phyloP scores from a whole-genome alignment of 2,797 vertebrate genomes.

The Sparidentex hasta region DNA sequence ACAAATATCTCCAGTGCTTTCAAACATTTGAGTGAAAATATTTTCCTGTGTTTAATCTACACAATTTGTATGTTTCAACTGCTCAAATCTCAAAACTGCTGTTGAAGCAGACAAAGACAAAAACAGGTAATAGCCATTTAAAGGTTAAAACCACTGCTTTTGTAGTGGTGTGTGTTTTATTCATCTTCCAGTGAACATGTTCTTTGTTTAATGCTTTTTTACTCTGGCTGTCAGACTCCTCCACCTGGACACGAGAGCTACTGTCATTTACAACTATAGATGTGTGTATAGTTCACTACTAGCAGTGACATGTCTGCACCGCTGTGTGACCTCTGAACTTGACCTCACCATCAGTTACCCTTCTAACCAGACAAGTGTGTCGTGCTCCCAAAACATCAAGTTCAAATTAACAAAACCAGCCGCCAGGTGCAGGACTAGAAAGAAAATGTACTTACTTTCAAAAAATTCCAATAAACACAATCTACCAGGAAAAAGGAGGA shows the following conservation, averaged over 20 bases:
- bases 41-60: background rate
- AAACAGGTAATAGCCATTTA: no score
- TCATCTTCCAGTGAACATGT: background rate
- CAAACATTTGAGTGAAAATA: background rate
- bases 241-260: background rate
- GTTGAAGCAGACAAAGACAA: background rate
- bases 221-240: background rate
- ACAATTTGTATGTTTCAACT: background rate
- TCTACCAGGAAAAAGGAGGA: background rate
- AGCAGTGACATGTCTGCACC: background rate
- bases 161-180: background rate
- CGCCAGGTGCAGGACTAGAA: background rate
- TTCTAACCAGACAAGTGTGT: background rate
- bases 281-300: background rate
- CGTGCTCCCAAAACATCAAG: background rate
- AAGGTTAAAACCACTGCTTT: background rate
- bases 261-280: background rate
- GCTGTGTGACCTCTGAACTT: conserved; percentile 8
- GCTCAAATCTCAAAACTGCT: background rate
- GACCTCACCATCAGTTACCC: background rate
- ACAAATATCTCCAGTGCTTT: background rate
- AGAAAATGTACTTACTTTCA: background rate
- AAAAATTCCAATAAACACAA: background rate
- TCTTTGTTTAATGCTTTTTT: background rate
- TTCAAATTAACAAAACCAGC: background rate